phyloP scores from a whole-genome alignment of 2,113 vertebrate species.

The Varanus komodoensis region DNA sequence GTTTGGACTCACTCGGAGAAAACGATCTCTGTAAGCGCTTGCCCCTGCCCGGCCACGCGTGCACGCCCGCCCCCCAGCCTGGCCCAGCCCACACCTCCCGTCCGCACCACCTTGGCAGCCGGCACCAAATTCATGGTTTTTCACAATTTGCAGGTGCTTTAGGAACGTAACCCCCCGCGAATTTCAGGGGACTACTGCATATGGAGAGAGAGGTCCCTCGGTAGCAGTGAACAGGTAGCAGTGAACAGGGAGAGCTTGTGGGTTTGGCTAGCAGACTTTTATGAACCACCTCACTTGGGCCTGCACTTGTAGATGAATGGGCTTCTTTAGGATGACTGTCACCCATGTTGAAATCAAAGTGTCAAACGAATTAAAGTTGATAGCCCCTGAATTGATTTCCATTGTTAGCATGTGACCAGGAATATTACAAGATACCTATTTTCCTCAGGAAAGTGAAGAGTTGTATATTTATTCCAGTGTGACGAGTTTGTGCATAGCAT shows the following conservation, averaged over 20 bases:
- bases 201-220: not conserved
- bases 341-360: not conserved
- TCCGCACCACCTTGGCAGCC: too few species aligned
- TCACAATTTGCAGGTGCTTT: too few species aligned
- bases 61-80: too few species aligned
- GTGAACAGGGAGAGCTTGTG: not conserved
- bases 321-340: not conserved
- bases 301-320: conserved; percentile 1
- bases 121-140: too few species aligned
- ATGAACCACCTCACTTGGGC: not conserved
- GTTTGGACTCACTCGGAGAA: too few species aligned
- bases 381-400: conserved; percentile 14
- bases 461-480: conserved; percentile 73
- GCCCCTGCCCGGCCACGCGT: too few species aligned
- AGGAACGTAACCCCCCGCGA: too few species aligned
- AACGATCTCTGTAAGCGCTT: too few species aligned
- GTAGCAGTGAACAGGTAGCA: not conserved
- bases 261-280: not conserved
- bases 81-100: too few species aligned
- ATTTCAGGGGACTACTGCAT: too few species aligned
- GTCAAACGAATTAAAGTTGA: conserved; percentile 16
- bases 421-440: conserved; percentile 43
- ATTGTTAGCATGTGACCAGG: not conserved
- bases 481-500: conserved; percentile 73
- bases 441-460: conserved; percentile 63